phyloP scores from a whole-genome alignment of 2,888 invertebrate genomes.

The Tolmerus cingulatus region DNA sequence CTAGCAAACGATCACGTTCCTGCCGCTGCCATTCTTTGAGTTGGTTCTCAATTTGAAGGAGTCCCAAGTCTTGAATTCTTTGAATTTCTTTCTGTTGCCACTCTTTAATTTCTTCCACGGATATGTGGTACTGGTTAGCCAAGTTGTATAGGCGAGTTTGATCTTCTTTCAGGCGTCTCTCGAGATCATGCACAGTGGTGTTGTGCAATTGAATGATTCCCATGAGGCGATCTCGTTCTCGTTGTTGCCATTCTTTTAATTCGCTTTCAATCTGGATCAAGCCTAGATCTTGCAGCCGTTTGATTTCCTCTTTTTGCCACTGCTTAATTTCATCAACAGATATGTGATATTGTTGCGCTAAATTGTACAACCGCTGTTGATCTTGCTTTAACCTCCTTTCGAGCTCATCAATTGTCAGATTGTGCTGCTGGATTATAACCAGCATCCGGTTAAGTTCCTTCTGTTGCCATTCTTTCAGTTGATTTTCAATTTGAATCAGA shows the following conservation, averaged over 20 bases:
- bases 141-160: conserved; percentile 57
- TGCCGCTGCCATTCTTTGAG: conserved; percentile 58
- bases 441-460: conserved; percentile 56
- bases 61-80: conserved; percentile 57
- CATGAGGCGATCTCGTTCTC: conserved; percentile 59
- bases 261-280: conserved; percentile 55
- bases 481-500: conserved; percentile 55
- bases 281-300: conserved; percentile 54
- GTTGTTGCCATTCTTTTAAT: conserved; percentile 55
- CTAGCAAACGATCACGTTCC: conserved; percentile 57
- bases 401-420: conserved; percentile 56
- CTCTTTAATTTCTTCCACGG: conserved; percentile 58
- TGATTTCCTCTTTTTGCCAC: conserved; percentile 52
- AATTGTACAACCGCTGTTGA: conserved; percentile 53
- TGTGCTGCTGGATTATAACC: conserved; percentile 54
- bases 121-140: conserved; percentile 59
- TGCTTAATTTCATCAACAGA: conserved; percentile 54
- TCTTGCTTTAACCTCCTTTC: conserved; percentile 55
- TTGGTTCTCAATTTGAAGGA: conserved; percentile 58
- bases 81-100: conserved; percentile 59
- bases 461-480: conserved; percentile 56
- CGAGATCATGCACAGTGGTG: conserved; percentile 53
- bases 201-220: conserved; percentile 58
- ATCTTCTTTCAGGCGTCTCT: conserved; percentile 55
- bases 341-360: conserved; percentile 55